Percentiles rank a stretch among this genome's conserved stretches.
Evolutionary conservation across 2,888 invertebrate genomes (phyloP).

Genomic region (Apamea sordens): DNA sequence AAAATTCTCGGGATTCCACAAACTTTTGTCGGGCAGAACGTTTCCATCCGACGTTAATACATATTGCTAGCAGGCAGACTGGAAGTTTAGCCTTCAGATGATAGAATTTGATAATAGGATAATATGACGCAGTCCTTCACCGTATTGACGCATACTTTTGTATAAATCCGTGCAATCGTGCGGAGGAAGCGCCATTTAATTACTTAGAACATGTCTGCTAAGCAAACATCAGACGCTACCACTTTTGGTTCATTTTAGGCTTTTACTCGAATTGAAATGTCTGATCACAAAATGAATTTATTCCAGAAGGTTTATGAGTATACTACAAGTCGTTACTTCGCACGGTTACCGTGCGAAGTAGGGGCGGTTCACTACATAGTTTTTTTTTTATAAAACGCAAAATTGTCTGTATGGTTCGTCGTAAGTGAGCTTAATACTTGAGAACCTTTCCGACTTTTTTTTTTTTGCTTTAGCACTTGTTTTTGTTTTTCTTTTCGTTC

Average conservation of each 20-base stretch:
- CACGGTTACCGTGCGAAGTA: neutral
- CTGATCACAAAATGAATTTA: neutral
- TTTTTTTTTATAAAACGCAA: neutral
- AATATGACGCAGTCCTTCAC: constrained; percentile 19
- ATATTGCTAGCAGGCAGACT: constrained; percentile 39
- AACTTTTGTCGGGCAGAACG: constrained; percentile 36
- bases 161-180: neutral
- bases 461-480: too few species aligned
- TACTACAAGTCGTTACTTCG: neutral
- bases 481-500: too few species aligned
- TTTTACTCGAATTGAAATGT: neutral
- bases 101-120: constrained; percentile 45
- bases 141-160: constrained; percentile 17
- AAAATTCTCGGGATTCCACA: constrained; percentile 52
- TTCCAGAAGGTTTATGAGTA: neutral
- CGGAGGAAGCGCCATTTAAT: neutral
- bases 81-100: constrained; percentile 22
- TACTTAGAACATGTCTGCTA: neutral
- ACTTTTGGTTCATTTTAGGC: neutral
- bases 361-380: neutral
- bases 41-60: constrained; percentile 47
- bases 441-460: neutral
- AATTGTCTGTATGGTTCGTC: neutral
- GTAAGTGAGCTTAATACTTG: neutral
- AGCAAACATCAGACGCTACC: too few species aligned